Percentiles rank a stretch among this genome's conserved stretches.
Conservation (phyloP, 2,113 vertebrate genomes). For the Ia io region DNA sequence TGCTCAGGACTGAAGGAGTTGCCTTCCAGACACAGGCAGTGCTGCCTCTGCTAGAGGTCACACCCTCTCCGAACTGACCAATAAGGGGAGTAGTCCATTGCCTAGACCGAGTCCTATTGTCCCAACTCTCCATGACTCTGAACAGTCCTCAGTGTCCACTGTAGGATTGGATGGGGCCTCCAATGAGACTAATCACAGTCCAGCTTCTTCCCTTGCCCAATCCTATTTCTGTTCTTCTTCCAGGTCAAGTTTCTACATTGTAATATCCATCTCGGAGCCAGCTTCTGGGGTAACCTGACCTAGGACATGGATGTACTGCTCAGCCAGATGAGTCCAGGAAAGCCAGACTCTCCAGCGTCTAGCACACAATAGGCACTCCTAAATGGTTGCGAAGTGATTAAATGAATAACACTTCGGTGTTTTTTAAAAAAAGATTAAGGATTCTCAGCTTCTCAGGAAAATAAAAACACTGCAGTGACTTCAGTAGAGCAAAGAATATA, state of each 20-base stretch:
- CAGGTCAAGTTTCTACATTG: neutral
- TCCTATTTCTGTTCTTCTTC: neutral
- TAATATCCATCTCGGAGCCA: neutral
- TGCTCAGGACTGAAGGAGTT: neutral
- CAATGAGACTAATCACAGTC: neutral
- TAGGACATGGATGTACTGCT: neutral
- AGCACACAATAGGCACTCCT: neutral
- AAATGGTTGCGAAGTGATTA: neutral
- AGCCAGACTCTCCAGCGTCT: neutral
- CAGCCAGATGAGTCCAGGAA: neutral
- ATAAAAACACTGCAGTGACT: neutral
- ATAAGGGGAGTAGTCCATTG: neutral
- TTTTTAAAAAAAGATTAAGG: neutral
- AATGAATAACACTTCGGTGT: neutral
- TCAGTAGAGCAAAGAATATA: neutral
- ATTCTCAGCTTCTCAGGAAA: neutral
- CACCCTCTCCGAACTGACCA: too few species aligned
- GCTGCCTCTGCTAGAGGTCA: neutral
- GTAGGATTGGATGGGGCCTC: neutral
- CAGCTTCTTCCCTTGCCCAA: neutral
- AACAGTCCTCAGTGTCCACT: neutral
- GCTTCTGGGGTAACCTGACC: neutral
- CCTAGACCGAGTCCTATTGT: neutral
- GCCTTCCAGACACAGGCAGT: neutral
- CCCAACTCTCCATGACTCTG: neutral